Conservation (phyloP, 1,140 invertebrate species). For the Drosophila mayri region DNA sequence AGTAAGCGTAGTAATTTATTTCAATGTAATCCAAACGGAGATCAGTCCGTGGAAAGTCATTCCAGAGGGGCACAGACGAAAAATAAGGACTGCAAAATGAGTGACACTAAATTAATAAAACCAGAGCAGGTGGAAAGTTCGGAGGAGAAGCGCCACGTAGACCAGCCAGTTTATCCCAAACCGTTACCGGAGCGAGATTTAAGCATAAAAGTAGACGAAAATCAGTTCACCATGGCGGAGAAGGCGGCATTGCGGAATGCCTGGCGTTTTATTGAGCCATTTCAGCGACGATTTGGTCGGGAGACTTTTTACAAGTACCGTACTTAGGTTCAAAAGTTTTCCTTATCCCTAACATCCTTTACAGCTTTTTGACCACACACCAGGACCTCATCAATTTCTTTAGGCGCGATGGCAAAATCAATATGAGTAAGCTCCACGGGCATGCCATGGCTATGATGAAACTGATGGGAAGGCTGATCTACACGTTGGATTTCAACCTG, state of each 20-base stretch:
- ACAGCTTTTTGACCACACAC: slow-evolving; percentile 33
- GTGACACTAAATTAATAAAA: slow-evolving; percentile 1
- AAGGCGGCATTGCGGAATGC: slow-evolving; percentile 47
- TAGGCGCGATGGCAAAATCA: slow-evolving; percentile 15
- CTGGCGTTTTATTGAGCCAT: slow-evolving; percentile 50
- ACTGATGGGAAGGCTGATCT: slow-evolving; percentile 23
- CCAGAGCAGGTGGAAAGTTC: not conserved
- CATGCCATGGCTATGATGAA: slow-evolving; percentile 48
- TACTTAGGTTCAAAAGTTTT: not conserved
- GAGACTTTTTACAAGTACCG: slow-evolving; percentile 41
- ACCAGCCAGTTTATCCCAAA: slow-evolving; percentile 36
- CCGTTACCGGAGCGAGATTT: slow-evolving; percentile 24
- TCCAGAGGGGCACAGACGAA: not conserved
- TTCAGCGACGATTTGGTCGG: slow-evolving; percentile 47
- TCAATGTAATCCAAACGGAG: not conserved
- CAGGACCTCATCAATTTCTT: slow-evolving; percentile 33
- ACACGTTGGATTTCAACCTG: slow-evolving; percentile 24
- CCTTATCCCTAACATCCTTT: not conserved
- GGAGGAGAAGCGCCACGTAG: slow-evolving; percentile 1
- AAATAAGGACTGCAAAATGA: slow-evolving; percentile 9
- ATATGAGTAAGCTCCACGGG: slow-evolving; percentile 25
- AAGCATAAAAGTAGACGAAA: slow-evolving; percentile 25
- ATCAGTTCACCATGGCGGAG: slow-evolving; percentile 31
- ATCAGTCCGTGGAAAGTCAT: not conserved
- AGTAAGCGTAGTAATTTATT: not conserved